A percentile compares a stretch with the other conserved stretches of the same genome.
These are phyloP conservation scores for Conchocele bisecta DNA, from an alignment of 2,888 invertebrate species.

Conservation along the genomic window DNA sequence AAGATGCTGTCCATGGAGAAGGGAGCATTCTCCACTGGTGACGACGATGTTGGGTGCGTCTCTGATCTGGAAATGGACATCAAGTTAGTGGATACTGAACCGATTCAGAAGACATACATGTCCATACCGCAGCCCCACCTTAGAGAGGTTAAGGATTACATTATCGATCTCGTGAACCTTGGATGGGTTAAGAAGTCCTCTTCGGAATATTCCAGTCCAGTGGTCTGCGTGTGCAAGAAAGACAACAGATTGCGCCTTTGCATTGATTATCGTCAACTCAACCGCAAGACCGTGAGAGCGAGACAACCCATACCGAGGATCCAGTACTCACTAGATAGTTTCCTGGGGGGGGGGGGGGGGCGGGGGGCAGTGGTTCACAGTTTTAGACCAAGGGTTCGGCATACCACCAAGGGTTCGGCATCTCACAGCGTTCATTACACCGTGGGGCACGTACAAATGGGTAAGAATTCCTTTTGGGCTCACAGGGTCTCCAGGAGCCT, in stretches of 20 bases:
- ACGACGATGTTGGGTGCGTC: slow-evolving; percentile 47
- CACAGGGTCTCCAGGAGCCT: no score
- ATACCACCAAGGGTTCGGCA: slow-evolving; percentile 40
- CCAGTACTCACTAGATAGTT: slow-evolving; percentile 43
- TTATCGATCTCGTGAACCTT: slow-evolving; percentile 34
- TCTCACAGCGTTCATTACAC: slow-evolving; percentile 29
- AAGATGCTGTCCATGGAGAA: slow-evolving; percentile 38
- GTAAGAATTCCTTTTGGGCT: slow-evolving; percentile 34
- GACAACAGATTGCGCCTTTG: slow-evolving; percentile 45
- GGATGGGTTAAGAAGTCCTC: slow-evolving; percentile 37
- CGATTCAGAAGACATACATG: slow-evolving; percentile 42
- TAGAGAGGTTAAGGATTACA: slow-evolving; percentile 57
- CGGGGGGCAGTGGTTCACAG: no score
- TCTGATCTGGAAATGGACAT: slow-evolving; percentile 44
- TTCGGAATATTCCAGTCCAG: slow-evolving; percentile 38
- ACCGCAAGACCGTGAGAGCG: slow-evolving; percentile 35
- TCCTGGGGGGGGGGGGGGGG: no score
- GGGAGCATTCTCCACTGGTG: slow-evolving; percentile 39
- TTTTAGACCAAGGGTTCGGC: slow-evolving; percentile 38
- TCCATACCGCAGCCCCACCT: slow-evolving; percentile 46
- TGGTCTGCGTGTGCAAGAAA: slow-evolving; percentile 53
- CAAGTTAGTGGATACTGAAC: slow-evolving; percentile 34
- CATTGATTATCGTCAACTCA: slow-evolving; percentile 48
- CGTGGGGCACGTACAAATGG: slow-evolving; percentile 52
- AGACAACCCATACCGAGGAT: slow-evolving; percentile 46